Percentiles rank a stretch among this genome's conserved stretches.
Conservation (phyloP, 2,113 vertebrate genomes). For the Neomonachus schauinslandi region DNA sequence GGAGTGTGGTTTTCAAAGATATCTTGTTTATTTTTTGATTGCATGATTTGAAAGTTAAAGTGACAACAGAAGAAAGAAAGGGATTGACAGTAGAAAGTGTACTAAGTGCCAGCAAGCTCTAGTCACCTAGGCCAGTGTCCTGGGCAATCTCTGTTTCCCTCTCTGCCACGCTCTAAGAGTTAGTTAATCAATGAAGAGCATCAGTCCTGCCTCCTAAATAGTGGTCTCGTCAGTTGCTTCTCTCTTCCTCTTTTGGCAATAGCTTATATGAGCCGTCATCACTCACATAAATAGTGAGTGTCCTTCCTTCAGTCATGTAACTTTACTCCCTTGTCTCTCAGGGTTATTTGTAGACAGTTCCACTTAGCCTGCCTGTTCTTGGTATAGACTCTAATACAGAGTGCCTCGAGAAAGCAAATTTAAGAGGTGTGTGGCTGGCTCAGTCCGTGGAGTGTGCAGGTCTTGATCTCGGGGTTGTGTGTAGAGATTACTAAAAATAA, state of each 20-base stretch:
- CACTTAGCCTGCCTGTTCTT: background rate
- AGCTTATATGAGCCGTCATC: background rate
- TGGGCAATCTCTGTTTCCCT: background rate
- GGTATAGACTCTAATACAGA: background rate
- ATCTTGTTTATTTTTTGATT: constrained; percentile 48
- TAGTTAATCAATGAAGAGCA: background rate
- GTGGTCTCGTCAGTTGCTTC: background rate
- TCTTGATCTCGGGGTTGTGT: background rate
- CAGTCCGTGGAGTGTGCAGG: background rate
- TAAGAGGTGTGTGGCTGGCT: background rate
- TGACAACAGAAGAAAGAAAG: background rate
- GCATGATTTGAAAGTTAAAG: constrained; percentile 22
- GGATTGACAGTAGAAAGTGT: background rate
- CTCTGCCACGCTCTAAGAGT: background rate
- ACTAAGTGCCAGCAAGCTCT: background rate
- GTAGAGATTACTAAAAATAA: background rate
- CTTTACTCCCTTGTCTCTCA: background rate
- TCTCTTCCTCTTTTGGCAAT: background rate
- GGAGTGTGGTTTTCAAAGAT: constrained; percentile 54
- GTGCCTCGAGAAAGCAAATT: background rate
- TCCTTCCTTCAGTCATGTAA: background rate
- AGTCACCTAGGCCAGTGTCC: background rate
- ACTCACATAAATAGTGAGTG: background rate
- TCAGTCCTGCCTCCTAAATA: background rate
- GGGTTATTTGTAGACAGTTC: background rate